A percentile compares a stretch with the other conserved stretches of the same genome.
These are phyloP conservation scores for Idaea aversata DNA, from an alignment of 2,888 invertebrate species.

Conservation along the genomic window DNA sequence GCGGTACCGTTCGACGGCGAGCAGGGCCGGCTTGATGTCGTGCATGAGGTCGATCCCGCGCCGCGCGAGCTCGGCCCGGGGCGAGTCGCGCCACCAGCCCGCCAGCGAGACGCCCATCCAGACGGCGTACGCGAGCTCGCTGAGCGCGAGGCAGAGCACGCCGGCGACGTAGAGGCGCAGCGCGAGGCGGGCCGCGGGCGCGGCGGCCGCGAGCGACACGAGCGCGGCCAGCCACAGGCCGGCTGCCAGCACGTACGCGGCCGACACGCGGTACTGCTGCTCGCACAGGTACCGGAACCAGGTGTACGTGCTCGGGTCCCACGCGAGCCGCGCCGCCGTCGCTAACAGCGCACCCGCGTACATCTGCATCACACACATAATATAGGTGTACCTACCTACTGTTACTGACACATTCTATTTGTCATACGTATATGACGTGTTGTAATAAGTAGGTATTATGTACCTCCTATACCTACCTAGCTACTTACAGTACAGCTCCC, in stretches of 20 bases:
- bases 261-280: conserved; percentile 72
- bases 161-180: conserved; percentile 53
- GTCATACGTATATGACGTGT: neutral
- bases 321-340: conserved; percentile 75
- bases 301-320: conserved; percentile 76
- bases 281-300: conserved; percentile 75
- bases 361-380: conserved; percentile 56
- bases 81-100: conserved; percentile 69
- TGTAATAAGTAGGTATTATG: too few species aligned
- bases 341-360: conserved; percentile 75
- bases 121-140: conserved; percentile 70
- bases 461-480: neutral
- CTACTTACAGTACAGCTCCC: neutral
- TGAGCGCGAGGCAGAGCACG: conserved; percentile 60
- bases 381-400: too few species aligned
- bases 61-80: conserved; percentile 71
- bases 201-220: conserved; percentile 61
- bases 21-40: conserved; percentile 72
- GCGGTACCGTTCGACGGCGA: conserved; percentile 64
- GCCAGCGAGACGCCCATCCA: conserved; percentile 71
- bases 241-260: conserved; percentile 66
- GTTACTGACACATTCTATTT: too few species aligned
- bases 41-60: conserved; percentile 67
- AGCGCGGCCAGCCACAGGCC: conserved; percentile 71
- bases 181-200: conserved; percentile 35